Conservation (phyloP, 2,888 invertebrate species). For the Eulithis prunata region DNA sequence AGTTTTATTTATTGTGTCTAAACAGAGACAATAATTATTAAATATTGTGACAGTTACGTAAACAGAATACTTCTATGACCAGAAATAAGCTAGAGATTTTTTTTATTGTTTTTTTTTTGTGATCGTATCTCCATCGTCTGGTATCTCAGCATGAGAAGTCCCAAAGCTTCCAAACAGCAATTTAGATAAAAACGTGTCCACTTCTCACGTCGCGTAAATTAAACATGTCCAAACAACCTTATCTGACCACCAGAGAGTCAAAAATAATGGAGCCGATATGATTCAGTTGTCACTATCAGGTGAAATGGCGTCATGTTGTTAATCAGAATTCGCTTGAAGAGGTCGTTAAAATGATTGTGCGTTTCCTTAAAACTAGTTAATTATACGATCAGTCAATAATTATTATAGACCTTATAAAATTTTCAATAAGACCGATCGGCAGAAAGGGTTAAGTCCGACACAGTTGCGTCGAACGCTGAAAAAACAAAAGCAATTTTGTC, state of each 20-base stretch:
- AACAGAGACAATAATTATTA: not conserved
- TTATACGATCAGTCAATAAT: conserved; percentile 79
- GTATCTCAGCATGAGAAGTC: conserved; percentile 33
- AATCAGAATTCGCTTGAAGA: conserved; percentile 43
- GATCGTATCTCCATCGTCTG: conserved; percentile 20
- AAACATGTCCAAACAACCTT: conserved; percentile 73
- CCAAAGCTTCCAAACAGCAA: conserved; percentile 76
- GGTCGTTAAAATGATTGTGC: conserved; percentile 39
- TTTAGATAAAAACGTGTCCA: conserved; percentile 76
- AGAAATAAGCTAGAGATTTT: not conserved
- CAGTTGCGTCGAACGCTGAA: conserved; percentile 56
- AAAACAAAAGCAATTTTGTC: conserved; percentile 78
- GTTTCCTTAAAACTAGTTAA: conserved; percentile 71
- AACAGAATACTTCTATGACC: too few relatives aligned
- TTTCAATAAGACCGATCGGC: conserved; percentile 76
- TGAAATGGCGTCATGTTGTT: conserved; percentile 46
- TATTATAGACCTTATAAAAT: conserved; percentile 82
- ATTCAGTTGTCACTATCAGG: conserved; percentile 54
- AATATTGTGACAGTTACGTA: not conserved
- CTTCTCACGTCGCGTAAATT: conserved; percentile 74
- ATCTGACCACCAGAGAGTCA: conserved; percentile 79
- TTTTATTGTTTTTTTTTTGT: conserved; percentile 2
- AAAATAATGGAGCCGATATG: conserved; percentile 73
- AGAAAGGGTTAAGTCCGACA: conserved; percentile 63
- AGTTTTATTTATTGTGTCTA: conserved; percentile 4